Evolutionary conservation across 2,888 invertebrate species (phyloP).

Genomic region (Melanotus villosus): DNA sequence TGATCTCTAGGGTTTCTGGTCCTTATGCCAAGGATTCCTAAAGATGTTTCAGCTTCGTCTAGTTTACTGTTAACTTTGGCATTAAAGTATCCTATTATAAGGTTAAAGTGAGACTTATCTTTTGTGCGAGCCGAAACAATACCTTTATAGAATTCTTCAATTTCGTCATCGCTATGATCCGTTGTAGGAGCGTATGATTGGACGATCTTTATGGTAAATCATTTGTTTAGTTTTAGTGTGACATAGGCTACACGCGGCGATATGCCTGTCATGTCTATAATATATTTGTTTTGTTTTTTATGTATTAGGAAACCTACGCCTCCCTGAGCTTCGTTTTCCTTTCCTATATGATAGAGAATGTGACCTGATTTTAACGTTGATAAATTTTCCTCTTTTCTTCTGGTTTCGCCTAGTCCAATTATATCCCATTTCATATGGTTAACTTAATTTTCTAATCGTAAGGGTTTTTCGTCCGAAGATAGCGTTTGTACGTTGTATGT

Average conservation of each 20-base stretch:
- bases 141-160: not conserved
- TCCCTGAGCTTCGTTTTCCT: not conserved
- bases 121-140: not conserved
- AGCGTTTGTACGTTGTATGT: not conserved
- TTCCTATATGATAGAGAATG: not conserved
- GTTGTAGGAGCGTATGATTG: not conserved
- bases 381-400: not conserved
- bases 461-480: not conserved
- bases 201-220: not conserved
- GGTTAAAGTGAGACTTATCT: not conserved
- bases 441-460: not conserved
- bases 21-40: not conserved
- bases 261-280: no score
- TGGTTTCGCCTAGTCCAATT: not conserved
- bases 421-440: not conserved
- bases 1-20: not conserved
- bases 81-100: not conserved
- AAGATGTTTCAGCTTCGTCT: not conserved
- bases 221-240: not conserved
- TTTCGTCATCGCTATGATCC: not conserved
- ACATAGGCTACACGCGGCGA: not conserved
- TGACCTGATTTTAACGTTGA: not conserved
- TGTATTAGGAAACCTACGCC: not conserved
- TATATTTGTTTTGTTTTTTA: not conserved
- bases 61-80: not conserved